These are phyloP conservation scores for Brotula barbata DNA, from an alignment of 2,797 vertebrate species.

Conservation along the genomic window DNA sequence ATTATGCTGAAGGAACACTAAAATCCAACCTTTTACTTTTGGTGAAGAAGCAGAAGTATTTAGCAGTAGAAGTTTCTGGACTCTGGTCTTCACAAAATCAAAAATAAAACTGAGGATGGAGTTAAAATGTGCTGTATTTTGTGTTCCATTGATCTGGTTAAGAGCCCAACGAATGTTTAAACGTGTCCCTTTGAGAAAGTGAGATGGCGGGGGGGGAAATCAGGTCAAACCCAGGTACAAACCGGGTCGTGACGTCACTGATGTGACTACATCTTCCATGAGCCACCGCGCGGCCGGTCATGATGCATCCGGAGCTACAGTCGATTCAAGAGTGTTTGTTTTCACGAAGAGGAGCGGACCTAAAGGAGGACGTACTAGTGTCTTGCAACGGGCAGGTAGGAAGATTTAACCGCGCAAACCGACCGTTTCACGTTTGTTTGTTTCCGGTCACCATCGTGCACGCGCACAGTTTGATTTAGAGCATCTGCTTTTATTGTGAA, in stretches of 20 bases:
- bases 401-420: neutral
- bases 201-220: too few relatives aligned
- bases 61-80: too few relatives aligned
- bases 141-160: too few relatives aligned
- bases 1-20: too few relatives aligned
- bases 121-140: too few relatives aligned
- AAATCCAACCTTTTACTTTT: too few relatives aligned
- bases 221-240: too few relatives aligned
- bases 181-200: too few relatives aligned
- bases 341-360: slow-evolving; percentile 15
- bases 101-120: too few relatives aligned
- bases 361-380: slow-evolving; percentile 24
- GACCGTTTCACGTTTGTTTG: neutral
- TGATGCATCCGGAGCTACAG: slow-evolving; percentile 3
- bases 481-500: slow-evolving; percentile 51
- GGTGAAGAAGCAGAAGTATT: too few relatives aligned
- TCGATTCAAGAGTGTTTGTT: slow-evolving; percentile 9
- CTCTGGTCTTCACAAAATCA: too few relatives aligned
- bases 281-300: neutral
- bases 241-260: neutral
- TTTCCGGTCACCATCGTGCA: slow-evolving; percentile 1
- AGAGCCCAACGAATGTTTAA: too few relatives aligned
- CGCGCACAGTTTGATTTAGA: slow-evolving; percentile 7
- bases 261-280: slow-evolving; percentile 33
- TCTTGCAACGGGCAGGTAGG: slow-evolving; percentile 2